Conservation (phyloP, 2,888 invertebrate genomes). For the Timema podura region DNA sequence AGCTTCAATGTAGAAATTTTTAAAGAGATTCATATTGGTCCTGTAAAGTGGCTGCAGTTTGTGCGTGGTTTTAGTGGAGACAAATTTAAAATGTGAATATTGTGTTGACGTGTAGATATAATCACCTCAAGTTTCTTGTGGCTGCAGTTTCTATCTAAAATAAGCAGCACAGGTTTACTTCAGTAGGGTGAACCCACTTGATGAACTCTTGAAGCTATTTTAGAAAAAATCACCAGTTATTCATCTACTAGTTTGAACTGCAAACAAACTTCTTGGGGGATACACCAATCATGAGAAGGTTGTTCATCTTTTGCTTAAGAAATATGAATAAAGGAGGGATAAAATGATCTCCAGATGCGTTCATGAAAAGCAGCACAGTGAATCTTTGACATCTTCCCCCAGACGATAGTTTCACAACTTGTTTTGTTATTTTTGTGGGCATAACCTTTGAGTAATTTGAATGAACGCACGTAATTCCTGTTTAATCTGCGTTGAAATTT, state of each 20-base stretch:
- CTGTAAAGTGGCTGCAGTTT: no score
- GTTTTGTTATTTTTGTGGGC: constrained; percentile 29
- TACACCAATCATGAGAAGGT: constrained; percentile 29
- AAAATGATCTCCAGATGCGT: constrained; percentile 30
- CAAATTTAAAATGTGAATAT: constrained; percentile 34
- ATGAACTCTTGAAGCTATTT: constrained; percentile 26
- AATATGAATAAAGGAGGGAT: constrained; percentile 33
- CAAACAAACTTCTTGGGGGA: constrained; percentile 23
- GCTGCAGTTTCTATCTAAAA: constrained; percentile 35
- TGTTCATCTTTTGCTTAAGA: constrained; percentile 29
- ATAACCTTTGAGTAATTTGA: constrained; percentile 25
- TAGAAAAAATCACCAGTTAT: constrained; percentile 25
- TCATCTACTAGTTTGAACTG: constrained; percentile 26
- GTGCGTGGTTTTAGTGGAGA: constrained; percentile 36
- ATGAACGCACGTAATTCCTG: constrained; percentile 29
- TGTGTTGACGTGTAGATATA: constrained; percentile 30
- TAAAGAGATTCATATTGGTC: constrained; percentile 33
- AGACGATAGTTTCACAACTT: constrained; percentile 34
- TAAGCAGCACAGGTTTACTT: constrained; percentile 32
- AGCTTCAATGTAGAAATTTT: constrained; percentile 20
- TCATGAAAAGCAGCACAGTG: constrained; percentile 31
- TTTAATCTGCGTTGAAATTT: constrained; percentile 33
- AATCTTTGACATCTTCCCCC: constrained; percentile 30
- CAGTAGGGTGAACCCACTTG: constrained; percentile 26
- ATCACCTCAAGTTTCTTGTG: constrained; percentile 35